A percentile compares a stretch with the other conserved stretches of the same genome.
Conservation (phyloP, 2,888 invertebrate species). For the Phalera bucephala region DNA sequence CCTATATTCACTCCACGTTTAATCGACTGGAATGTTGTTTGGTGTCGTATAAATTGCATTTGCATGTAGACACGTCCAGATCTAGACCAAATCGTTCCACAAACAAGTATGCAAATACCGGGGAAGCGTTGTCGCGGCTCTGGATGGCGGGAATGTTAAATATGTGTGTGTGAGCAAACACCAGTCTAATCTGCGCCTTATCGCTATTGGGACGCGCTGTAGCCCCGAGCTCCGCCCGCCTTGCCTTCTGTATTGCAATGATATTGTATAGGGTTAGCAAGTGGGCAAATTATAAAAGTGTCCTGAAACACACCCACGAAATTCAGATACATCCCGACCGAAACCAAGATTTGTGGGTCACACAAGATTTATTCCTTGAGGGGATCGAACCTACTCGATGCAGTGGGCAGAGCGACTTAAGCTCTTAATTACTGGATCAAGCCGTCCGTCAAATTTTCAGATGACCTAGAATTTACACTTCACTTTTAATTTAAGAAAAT, state of each 20-base stretch:
- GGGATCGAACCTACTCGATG: too few relatives aligned
- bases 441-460: too few relatives aligned
- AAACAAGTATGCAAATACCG: constrained; percentile 76
- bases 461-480: neutral
- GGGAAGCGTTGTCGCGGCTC: constrained; percentile 61
- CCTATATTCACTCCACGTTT: constrained; percentile 5
- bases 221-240: constrained; percentile 23
- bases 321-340: too few relatives aligned
- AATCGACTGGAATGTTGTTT: constrained; percentile 29
- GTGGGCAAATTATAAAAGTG: too few relatives aligned
- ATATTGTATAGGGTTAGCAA: constrained; percentile 26
- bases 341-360: too few relatives aligned
- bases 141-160: constrained; percentile 69
- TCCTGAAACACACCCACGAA: too few relatives aligned
- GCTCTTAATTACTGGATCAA: too few relatives aligned
- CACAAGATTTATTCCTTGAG: too few relatives aligned
- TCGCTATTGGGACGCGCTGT: constrained; percentile 45
- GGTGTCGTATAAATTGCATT: constrained; percentile 51
- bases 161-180: constrained; percentile 76
- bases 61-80: constrained; percentile 58
- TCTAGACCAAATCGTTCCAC: constrained; percentile 68
- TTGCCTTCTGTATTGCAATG: constrained; percentile 18
- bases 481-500: neutral
- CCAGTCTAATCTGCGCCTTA: constrained; percentile 77
- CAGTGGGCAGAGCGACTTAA: too few relatives aligned